Conservation (phyloP, 2,888 invertebrate genomes). For the Stratiomys singularior region DNA sequence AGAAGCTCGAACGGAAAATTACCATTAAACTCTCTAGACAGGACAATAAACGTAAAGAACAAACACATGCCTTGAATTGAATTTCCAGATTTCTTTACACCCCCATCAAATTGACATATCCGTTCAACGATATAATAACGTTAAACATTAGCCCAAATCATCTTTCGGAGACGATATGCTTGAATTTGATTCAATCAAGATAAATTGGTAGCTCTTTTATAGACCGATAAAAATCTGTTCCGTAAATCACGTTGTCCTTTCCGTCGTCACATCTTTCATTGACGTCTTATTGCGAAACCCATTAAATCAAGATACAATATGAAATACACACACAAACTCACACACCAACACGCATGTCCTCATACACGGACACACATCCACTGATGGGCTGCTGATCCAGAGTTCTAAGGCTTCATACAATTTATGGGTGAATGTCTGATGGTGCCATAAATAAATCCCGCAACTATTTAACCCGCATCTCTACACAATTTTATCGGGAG, state of each 20-base stretch:
- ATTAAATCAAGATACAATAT: neutral
- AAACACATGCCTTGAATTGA: too few species aligned
- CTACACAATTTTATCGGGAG: too few species aligned
- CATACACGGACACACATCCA: neutral
- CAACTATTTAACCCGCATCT: slow-evolving; percentile 11
- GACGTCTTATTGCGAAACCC: neutral
- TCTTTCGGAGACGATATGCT: too few species aligned
- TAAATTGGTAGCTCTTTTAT: slow-evolving; percentile 2
- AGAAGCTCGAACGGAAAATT: too few species aligned
- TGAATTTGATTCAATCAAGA: neutral
- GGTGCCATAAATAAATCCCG: neutral
- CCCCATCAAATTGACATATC: too few species aligned
- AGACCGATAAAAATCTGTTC: slow-evolving; percentile 1
- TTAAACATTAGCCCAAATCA: neutral
- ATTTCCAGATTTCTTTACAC: too few species aligned
- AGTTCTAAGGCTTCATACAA: neutral
- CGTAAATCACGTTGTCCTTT: neutral
- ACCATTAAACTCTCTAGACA: too few species aligned
- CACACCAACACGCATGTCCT: too few species aligned
- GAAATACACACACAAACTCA: neutral
- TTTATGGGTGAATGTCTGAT: neutral
- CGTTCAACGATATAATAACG: too few species aligned
- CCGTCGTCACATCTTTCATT: neutral
- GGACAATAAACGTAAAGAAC: too few species aligned
- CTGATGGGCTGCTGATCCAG: neutral